These are phyloP conservation scores for Peromyscus nudipes DNA, from an alignment of 2,797 vertebrate genomes.

Conservation along the genomic window DNA sequence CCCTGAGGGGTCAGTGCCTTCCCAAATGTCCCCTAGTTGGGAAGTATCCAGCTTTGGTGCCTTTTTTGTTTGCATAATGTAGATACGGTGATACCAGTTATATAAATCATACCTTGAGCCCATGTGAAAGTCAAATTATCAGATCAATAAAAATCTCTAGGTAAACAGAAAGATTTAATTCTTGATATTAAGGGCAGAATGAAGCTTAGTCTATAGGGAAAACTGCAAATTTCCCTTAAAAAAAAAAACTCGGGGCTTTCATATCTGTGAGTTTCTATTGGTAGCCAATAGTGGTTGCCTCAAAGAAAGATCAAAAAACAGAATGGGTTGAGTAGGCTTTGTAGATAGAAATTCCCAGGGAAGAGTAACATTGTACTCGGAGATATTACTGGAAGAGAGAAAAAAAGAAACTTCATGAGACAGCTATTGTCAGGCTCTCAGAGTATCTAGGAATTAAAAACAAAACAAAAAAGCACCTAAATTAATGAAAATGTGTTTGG, in stretches of 20 bases:
- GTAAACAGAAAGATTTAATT: not conserved
- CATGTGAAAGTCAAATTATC: not conserved
- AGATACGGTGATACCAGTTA: not conserved
- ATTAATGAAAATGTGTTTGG: slow-evolving; percentile 73
- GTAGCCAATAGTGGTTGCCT: not conserved
- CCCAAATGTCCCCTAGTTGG: not conserved
- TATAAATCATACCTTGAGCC: not conserved
- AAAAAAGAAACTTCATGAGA: not conserved
- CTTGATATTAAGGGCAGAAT: not conserved
- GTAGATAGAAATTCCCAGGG: not conserved
- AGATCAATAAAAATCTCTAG: not conserved
- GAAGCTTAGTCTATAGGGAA: not conserved
- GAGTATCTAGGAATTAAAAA: slow-evolving; percentile 61
- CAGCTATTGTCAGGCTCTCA: not conserved
- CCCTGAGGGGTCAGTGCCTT: not conserved
- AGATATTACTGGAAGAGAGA: not conserved
- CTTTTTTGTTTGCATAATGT: not conserved
- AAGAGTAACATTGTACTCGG: not conserved
- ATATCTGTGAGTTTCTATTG: not conserved
- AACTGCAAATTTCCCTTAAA: slow-evolving; percentile 21
- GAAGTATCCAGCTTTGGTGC: not conserved
- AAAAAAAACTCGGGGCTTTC: not conserved
- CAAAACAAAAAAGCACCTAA: not conserved
- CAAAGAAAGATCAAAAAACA: not conserved
- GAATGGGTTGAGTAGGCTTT: not conserved